Base-by-base conservation (phyloP, 1,140 invertebrate genomes). In the Drosophila orosa region DNA sequence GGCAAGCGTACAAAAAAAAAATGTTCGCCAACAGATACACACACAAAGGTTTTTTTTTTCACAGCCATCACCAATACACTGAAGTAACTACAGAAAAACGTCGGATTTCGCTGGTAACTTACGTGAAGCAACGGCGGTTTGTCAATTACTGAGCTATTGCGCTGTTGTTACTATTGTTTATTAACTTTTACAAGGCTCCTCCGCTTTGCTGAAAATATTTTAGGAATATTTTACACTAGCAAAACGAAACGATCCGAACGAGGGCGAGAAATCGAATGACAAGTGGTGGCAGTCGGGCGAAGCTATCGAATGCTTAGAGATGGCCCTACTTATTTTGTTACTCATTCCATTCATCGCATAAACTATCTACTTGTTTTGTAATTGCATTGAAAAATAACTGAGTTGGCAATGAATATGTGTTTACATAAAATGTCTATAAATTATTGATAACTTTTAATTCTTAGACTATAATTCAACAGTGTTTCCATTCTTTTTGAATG, bases 1-100 rank as follows among this genome's bases (percentile, higher is more conserved):
- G 67, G 33, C 55, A 37, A 54, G 33, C 12, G 13, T 12, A 31
- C 25, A 47, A 31, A 31, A 47, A 33, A 47, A 45, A 55, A 67
- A 15, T 63, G 17, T 15, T 22, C 17, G 56, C 48, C 62, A 78
- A 79, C 47, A 82, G 80, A 83, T 82, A 82, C 80, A 83, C 59
- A 81, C 79, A 60, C 61, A 59, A 15, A 40, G n/a, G 29, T 55
- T 54, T 66, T 69, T n/a, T n/a, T 42, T 69, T 37, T 44, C 39
- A 29, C 25, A 47, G 63, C 25, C 33, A 19, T 1, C 29, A 59
- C 62, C 37, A 29, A 17, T 19, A 4, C 39, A 44, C n/a, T 31
- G 17, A 31, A 44, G 19, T 12, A 15, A 47, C 40, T 40, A 42
- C 44, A 12, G 9, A 33, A 29, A 35, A n/a, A 19, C 7, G 8